These are phyloP conservation scores for Seriola quinqueradiata DNA, from an alignment of 2,113 vertebrate genomes.

Conservation along the genomic window DNA sequence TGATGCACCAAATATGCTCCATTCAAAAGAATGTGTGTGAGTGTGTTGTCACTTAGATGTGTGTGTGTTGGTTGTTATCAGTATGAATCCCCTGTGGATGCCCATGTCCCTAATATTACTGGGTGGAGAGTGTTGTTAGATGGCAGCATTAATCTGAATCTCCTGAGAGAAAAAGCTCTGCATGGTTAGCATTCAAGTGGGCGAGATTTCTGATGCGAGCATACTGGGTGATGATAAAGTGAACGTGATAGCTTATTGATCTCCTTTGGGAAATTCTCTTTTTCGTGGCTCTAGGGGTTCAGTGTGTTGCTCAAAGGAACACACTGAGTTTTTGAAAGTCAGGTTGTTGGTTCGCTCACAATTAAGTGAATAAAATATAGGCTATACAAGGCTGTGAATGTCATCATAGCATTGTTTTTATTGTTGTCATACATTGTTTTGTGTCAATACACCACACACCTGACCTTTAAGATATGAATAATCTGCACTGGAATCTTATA, in stretches of 20 bases:
- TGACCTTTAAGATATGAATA: conserved; percentile 35
- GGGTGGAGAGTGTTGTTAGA: conserved; percentile 43
- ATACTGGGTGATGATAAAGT: conserved; percentile 47
- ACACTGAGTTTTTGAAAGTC: conserved; percentile 6
- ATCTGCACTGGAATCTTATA: conserved; percentile 20
- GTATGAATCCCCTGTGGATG: conserved; percentile 36
- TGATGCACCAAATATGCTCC: conserved; percentile 22
- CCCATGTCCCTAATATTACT: conserved; percentile 38
- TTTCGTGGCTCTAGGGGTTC: conserved; percentile 15
- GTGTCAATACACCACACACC: not conserved
- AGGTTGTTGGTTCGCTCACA: conserved; percentile 1
- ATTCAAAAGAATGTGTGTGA: not conserved
- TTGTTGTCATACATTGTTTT: not conserved
- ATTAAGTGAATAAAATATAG: conserved; percentile 12
- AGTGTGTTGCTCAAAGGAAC: conserved; percentile 15
- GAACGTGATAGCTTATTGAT: conserved; percentile 59
- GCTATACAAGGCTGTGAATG: not conserved
- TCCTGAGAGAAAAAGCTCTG: conserved; percentile 33
- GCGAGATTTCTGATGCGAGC: conserved; percentile 42
- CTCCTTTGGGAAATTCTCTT: conserved; percentile 58
- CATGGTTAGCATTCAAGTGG: conserved; percentile 47
- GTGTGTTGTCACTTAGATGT: not conserved
- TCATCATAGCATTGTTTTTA: not conserved
- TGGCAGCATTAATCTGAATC: conserved; percentile 47
- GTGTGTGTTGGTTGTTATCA: conserved; percentile 17